A percentile compares a stretch with the other conserved stretches of the same genome.
Conservation (phyloP, 2,797 vertebrate genomes). For the Phalloptychus januarius region DNA sequence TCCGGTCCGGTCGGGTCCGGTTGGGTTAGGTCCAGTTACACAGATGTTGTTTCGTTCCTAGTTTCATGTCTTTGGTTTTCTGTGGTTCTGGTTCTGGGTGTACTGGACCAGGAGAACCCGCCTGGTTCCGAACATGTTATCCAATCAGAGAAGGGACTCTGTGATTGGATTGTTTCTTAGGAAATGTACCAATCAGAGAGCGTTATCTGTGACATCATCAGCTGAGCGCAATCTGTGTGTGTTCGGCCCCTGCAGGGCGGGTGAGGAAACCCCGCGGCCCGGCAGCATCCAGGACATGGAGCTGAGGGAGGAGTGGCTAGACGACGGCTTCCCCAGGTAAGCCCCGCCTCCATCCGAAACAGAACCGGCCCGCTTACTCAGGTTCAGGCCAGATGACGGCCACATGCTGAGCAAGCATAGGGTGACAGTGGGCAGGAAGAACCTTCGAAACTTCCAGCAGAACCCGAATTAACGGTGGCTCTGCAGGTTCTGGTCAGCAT, state of each 20-base stretch:
- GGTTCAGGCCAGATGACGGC: too few relatives aligned
- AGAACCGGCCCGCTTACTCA: too few relatives aligned
- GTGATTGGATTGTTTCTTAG: neutral
- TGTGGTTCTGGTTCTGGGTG: neutral
- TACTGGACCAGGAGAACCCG: neutral
- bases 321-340: conserved; percentile 81
- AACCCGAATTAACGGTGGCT: neutral
- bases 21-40: too few relatives aligned
- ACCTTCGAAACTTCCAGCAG: neutral
- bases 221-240: neutral
- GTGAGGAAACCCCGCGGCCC: conserved; percentile 7
- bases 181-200: neutral
- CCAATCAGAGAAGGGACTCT: neutral
- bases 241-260: conserved; percentile 47
- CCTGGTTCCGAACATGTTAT: neutral
- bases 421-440: neutral
- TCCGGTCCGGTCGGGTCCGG: too few relatives aligned
- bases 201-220: neutral
- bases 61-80: neutral
- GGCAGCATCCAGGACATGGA: conserved; percentile 74
- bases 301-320: conserved; percentile 82
- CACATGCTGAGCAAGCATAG: neutral
- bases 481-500: too few relatives aligned
- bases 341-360: neutral
- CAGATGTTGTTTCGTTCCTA: neutral